These are phyloP conservation scores for Lepus europaeus DNA, from an alignment of 2,113 vertebrate species.

Conservation along the genomic window DNA sequence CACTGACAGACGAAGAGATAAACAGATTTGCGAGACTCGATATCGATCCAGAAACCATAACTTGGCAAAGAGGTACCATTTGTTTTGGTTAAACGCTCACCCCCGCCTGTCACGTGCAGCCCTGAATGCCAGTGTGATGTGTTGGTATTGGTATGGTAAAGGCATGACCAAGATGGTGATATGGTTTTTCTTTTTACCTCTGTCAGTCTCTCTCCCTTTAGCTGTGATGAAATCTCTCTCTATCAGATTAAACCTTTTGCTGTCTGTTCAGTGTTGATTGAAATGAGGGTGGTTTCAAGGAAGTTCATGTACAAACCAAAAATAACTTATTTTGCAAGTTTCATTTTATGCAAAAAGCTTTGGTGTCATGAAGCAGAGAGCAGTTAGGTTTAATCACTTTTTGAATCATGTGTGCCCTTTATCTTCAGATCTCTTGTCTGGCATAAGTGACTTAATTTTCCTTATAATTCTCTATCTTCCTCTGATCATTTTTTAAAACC, in stretches of 20 bases:
- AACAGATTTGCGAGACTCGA: constrained; percentile 94
- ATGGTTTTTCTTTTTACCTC: neutral
- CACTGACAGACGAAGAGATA: constrained; percentile 95
- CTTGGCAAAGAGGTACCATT: constrained; percentile 96
- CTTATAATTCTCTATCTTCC: constrained; percentile 12
- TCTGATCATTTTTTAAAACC: constrained; percentile 36
- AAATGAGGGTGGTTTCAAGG: constrained; percentile 27
- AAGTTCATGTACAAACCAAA: constrained; percentile 64
- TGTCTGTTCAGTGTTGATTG: constrained; percentile 63
- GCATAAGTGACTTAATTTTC: constrained; percentile 61
- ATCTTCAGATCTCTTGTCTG: constrained; percentile 68
- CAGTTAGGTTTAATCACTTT: constrained; percentile 68
- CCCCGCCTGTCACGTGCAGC: neutral
- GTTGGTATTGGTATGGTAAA: neutral
- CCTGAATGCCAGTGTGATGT: neutral
- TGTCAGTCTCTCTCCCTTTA: neutral
- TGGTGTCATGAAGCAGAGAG: constrained; percentile 63
- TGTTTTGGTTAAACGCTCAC: neutral
- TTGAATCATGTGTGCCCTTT: constrained; percentile 73
- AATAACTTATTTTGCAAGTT: constrained; percentile 68
- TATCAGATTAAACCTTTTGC: constrained; percentile 35
- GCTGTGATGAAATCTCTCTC: constrained; percentile 15
- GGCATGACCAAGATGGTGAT: neutral
- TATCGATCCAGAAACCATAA: constrained; percentile 94
- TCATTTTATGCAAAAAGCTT: constrained; percentile 70